Evolutionary conservation across 2,113 vertebrate species (phyloP).

Genomic region (Myanophis thanlyinensis): DNA sequence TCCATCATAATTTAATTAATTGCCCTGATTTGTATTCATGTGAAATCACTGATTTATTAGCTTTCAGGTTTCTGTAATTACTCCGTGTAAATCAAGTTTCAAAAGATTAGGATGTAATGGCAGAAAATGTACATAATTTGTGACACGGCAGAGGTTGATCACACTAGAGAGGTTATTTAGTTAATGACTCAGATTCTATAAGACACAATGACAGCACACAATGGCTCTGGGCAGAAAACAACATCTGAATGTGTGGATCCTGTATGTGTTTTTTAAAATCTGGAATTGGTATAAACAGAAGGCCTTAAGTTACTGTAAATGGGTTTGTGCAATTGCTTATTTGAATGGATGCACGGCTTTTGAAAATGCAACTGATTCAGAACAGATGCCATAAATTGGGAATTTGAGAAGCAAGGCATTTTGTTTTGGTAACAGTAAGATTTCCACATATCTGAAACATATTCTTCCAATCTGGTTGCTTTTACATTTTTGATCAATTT

Average conservation of each 20-base stretch:
- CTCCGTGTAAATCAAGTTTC: slow-evolving; percentile 53
- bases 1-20: slow-evolving; percentile 40
- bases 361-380: background rate
- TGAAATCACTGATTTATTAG: slow-evolving; percentile 53
- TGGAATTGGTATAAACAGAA: background rate
- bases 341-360: background rate
- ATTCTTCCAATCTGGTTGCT: background rate
- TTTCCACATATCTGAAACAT: background rate
- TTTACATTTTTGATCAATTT: background rate
- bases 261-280: background rate
- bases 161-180: slow-evolving; percentile 17
- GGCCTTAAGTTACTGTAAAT: background rate
- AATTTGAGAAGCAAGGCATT: background rate
- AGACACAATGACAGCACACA: background rate
- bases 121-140: slow-evolving; percentile 34
- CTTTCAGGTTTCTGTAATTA: slow-evolving; percentile 58
- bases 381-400: background rate
- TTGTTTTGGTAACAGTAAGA: background rate
- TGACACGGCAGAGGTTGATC: background rate
- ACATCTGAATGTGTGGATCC: background rate
- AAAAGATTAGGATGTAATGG: slow-evolving; percentile 53
- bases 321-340: background rate
- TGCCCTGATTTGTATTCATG: slow-evolving; percentile 60
- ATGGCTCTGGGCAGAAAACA: background rate
- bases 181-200: background rate